Evolutionary conservation across 2,113 vertebrate genomes (phyloP).

Genomic region (Copsychus sechellarum): DNA sequence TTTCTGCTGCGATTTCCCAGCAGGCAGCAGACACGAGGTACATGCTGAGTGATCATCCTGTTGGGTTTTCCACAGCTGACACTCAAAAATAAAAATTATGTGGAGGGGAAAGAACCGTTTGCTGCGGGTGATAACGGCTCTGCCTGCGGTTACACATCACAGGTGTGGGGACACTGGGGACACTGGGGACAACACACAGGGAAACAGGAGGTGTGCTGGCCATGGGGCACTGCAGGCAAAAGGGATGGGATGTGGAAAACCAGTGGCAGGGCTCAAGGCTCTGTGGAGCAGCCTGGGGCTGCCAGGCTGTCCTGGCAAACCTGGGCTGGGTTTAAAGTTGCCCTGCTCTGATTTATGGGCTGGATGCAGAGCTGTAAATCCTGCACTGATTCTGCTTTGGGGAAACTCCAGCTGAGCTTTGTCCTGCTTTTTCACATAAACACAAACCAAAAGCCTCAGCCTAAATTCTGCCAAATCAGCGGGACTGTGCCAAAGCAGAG

Average conservation of each 20-base stretch:
- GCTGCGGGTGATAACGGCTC: background rate
- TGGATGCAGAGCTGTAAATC: constrained; percentile 14
- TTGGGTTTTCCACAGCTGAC: constrained; percentile 16
- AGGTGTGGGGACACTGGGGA: background rate
- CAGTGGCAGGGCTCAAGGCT: background rate
- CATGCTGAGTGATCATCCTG: constrained; percentile 34
- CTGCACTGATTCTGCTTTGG: background rate
- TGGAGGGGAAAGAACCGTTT: background rate
- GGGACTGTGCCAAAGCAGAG: background rate
- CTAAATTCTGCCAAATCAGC: constrained; percentile 23
- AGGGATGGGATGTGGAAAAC: background rate
- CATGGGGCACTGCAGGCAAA: background rate
- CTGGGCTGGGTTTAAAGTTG: background rate
- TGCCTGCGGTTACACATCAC: background rate
- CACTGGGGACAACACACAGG: rapidly evolving
- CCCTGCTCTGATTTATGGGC: constrained; percentile 27
- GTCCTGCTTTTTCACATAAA: constrained; percentile 19
- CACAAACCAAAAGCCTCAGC: constrained; percentile 42
- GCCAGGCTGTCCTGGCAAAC: background rate
- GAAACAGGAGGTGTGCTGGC: background rate
- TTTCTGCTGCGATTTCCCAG: constrained; percentile 1
- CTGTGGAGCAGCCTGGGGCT: background rate
- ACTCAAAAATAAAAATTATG: background rate
- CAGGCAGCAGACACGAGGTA: constrained; percentile 25
- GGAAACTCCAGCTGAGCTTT: constrained; percentile 56